phyloP scores from a whole-genome alignment of 2,888 invertebrate species.

The Epistrophe grossulariae region DNA sequence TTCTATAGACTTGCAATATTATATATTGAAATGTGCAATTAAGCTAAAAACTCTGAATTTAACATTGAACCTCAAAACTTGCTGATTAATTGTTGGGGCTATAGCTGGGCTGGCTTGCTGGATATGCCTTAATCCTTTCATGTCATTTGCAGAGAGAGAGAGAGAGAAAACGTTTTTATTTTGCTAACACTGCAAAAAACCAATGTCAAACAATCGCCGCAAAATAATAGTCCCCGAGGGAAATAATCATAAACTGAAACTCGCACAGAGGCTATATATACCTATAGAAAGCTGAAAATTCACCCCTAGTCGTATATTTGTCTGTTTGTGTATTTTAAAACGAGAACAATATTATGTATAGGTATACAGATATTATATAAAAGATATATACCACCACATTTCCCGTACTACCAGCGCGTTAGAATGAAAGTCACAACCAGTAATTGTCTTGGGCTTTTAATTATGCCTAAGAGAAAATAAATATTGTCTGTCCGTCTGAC shows the following conservation, averaged over 20 bases:
- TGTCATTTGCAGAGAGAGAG: conserved; percentile 18
- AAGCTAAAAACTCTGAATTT: conserved; percentile 55
- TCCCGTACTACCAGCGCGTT: neutral
- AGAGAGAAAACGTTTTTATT: conserved; percentile 6
- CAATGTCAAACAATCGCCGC: conserved; percentile 62
- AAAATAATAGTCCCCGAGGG: conserved; percentile 56
- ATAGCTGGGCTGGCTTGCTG: too few relatives aligned
- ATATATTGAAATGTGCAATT: conserved; percentile 43
- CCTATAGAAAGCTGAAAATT: conserved; percentile 7
- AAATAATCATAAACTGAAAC: conserved; percentile 38
- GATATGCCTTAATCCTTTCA: conserved; percentile 15
- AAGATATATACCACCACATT: neutral
- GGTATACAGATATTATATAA: neutral
- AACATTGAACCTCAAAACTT: conserved; percentile 22
- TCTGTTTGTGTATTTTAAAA: neutral
- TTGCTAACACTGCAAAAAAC: conserved; percentile 45
- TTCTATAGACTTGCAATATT: neutral
- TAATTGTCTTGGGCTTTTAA: conserved; percentile 65
- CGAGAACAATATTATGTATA: conserved; percentile 4
- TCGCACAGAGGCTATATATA: neutral
- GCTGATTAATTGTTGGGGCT: too few relatives aligned
- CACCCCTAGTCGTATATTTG: conserved; percentile 4
- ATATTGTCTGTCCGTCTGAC: conserved; percentile 56
- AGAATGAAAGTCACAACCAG: conserved; percentile 36
- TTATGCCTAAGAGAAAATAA: conserved; percentile 58